Base-by-base conservation (phyloP, 1,140 invertebrate species). In the Drosophila virilis region DNA sequence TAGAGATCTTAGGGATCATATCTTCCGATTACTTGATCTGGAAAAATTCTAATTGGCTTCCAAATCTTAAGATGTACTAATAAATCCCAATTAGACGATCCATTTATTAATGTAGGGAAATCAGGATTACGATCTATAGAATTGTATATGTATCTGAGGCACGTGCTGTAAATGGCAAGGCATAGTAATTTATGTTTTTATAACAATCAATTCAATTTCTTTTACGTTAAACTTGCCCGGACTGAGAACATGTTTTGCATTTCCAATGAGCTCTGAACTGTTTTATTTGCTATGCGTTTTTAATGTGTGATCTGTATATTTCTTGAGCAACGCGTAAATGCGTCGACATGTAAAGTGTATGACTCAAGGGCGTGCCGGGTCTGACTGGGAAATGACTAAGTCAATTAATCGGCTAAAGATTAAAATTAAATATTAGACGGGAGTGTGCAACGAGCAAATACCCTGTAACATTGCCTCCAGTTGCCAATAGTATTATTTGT, bases 281-380 rank as follows among this genome's bases (percentile, higher is more conserved):
- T 45, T 45, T 17, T 6, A 45, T 1, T 15, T 32, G 15, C 33
- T 3, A 42, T 42, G 40, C 5, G 40, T 1, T 52, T 52, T 52
- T 52, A 37, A 50, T 32, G 7, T 8, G 54, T n/a, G 22, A n/a
- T 42, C 17, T 28, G 15, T 22, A 8, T 43, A 46, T 12, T 17
- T 46, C 6, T 12, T 40, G 12, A 40, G 52, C 32, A 55, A 38
- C 46, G 40, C 42, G 17, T 28, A 28, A 28, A 28, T 28, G 22
- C 22, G 22, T 28, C 22, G 22, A 28, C 3, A 28, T 28, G 22
- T 0, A n/a, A 35, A 13, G 28, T 33, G 10, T 35, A 46, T 73
- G 64, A 73, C 32, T 67, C 70, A 73, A 51, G 64, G 70, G 64
- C 70, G 64, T 68, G 64, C 40, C 67, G 43, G 58, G 12, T 13